Evolutionary conservation across 1,140 invertebrate genomes (phyloP).

Genomic region (Drosophila arawakana): DNA sequence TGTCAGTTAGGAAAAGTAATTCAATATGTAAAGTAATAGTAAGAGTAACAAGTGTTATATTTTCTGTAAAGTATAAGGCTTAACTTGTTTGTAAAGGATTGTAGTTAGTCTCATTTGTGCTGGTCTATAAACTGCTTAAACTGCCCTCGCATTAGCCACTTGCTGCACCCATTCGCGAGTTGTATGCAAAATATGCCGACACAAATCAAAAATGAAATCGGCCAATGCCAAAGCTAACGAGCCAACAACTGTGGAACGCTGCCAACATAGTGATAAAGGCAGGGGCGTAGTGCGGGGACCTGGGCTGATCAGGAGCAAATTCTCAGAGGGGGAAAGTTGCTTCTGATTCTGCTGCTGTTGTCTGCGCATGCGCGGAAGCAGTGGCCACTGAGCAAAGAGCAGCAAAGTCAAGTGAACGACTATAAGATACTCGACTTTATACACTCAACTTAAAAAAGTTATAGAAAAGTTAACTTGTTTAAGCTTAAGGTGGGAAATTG

Average conservation of each 20-base stretch:
- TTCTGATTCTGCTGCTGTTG: conserved; percentile 23
- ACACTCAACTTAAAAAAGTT: too few relatives aligned
- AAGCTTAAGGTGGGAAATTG: too few relatives aligned
- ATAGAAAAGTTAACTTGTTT: too few relatives aligned
- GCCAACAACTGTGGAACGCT: conserved; percentile 30
- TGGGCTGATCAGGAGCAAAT: conserved; percentile 1
- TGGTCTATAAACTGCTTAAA: neutral
- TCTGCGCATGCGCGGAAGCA: conserved; percentile 72
- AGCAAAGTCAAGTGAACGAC: too few relatives aligned
- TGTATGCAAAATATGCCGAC: conserved; percentile 80
- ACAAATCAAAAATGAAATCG: conserved; percentile 80
- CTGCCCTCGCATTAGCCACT: conserved; percentile 48
- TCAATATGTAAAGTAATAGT: too few relatives aligned
- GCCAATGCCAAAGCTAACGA: conserved; percentile 59
- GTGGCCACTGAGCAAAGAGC: neutral
- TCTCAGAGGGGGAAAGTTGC: neutral
- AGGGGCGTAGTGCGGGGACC: neutral
- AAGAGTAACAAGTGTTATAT: too few relatives aligned
- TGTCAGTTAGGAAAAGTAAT: too few relatives aligned
- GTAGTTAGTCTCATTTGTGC: too few relatives aligned
- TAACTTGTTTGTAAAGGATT: too few relatives aligned
- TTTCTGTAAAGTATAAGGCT: too few relatives aligned
- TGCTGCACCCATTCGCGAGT: conserved; percentile 44
- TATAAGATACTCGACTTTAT: too few relatives aligned
- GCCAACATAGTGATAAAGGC: neutral